A percentile compares a stretch with the other conserved stretches of the same genome.
These are phyloP conservation scores for Nansenia antarctica DNA, from an alignment of 2,113 vertebrate genomes.

Conservation along the genomic window DNA sequence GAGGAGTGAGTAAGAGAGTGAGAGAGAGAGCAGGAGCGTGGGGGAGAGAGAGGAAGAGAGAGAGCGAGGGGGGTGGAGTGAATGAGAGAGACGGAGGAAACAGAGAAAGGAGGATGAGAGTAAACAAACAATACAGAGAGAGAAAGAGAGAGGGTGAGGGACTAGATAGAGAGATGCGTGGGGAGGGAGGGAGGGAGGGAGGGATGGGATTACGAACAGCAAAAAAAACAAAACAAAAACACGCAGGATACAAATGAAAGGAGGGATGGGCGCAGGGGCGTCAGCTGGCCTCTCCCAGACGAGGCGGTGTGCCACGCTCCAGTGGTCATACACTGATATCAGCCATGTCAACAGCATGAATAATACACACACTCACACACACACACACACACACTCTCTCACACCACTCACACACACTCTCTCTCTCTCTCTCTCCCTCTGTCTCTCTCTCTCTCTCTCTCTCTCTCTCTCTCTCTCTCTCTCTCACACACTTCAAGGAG, in stretches of 20 bases:
- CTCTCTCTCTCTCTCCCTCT: conserved; percentile 14
- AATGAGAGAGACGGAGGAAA: background rate
- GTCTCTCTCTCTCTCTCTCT: conserved; percentile 18
- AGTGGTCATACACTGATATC: conserved; percentile 71
- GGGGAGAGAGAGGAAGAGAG: background rate
- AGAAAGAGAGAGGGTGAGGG: background rate
- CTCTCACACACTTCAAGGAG: conserved; percentile 33
- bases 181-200: background rate
- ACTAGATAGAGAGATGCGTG: no score
- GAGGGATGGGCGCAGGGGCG: conserved; percentile 6
- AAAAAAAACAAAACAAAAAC: conserved; percentile 23
- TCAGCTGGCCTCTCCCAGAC: conserved; percentile 69
- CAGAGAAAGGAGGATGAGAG: background rate
- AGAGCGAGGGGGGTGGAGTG: background rate
- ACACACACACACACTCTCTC: conserved; percentile 20
- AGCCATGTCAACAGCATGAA: conserved; percentile 74
- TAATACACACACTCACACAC: conserved; percentile 68
- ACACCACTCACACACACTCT: no score
- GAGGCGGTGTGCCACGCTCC: conserved; percentile 67
- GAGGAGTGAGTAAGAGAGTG: background rate
- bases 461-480: conserved; percentile 19
- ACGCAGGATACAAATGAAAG: background rate
- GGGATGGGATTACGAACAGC: background rate
- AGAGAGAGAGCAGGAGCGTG: background rate
- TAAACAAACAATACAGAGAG: background rate